phyloP scores from a whole-genome alignment of 2,113 vertebrate genomes.

The Takifugu flavidus region DNA sequence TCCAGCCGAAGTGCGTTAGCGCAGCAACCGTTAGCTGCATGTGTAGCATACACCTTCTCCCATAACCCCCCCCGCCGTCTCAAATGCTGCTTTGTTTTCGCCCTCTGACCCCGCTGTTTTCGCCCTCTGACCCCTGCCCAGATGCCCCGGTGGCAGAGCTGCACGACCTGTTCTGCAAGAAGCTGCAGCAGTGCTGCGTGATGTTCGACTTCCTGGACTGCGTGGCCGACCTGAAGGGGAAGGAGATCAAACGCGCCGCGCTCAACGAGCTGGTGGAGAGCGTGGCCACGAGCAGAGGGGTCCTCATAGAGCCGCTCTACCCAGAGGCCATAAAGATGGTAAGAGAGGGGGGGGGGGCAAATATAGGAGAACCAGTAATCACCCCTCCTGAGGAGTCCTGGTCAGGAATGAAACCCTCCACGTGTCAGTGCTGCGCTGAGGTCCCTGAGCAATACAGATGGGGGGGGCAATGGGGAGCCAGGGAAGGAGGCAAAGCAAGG shows the following conservation, averaged over 20 bases:
- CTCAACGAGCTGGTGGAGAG: constrained; percentile 92
- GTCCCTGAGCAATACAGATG: not conserved
- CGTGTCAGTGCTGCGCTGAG: not conserved
- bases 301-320: constrained; percentile 89
- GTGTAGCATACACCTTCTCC: too few species aligned
- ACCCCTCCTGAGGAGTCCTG: too few species aligned
- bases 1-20: constrained; percentile 22
- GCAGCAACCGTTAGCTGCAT: not conserved
- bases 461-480: not conserved
- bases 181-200: constrained; percentile 90
- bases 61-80: too few species aligned
- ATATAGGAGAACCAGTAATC: not conserved
- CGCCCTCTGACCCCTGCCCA: constrained; percentile 13
- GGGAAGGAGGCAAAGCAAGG: not conserved
- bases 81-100: not conserved
- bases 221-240: constrained; percentile 90
- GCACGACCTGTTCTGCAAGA: constrained; percentile 90
- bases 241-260: constrained; percentile 90
- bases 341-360: constrained; percentile 35
- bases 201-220: constrained; percentile 93
- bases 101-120: constrained; percentile 11
- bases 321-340: constrained; percentile 93
- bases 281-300: constrained; percentile 85
- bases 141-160: constrained; percentile 87
- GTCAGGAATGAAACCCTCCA: too few species aligned